Evolutionary conservation across 2,888 invertebrate genomes (phyloP), one percentile per base, ranked within the genome.

Genomic region (Cepaea hortensis): DNA sequence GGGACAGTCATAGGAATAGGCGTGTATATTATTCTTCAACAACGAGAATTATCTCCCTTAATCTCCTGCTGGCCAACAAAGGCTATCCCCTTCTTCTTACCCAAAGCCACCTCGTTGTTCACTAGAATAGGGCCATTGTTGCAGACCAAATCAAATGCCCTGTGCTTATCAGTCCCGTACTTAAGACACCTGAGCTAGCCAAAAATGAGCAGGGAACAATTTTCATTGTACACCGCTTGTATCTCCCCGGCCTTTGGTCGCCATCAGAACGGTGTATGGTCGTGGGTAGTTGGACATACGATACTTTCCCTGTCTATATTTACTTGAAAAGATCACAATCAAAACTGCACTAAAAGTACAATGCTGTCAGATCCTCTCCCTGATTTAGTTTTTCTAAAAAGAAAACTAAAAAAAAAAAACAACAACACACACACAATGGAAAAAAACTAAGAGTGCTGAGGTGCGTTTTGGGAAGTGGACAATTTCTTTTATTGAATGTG

Each of bases 31-130:
- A 18, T 81, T 81, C 68, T 70, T 3, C 23, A 2, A 68, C 18
- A 18, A 68, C n/a, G 72, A 6, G 4, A 13, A 55, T 9, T 82
- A 82, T 82, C 82, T 82, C 72, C 55, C 70, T 46, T 82, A 82
- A 82, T 82, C 82, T 82, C 35, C 35, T 82, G 73, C 13, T 55
- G 82, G 72, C 55, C 82, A 82, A 82, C 82, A 82, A 81, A 50
- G 20, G 23, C 18, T 18, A 50, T 20, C 46, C 4, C 82, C 61
- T 50, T 50, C 23, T 72, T 82, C 81, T 82, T 72, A 70, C n/a
- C 72, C 11, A 55, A 72, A 73, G 6, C 82, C 70, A 20, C 55
- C 18, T 23, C 20, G 55, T 61, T 7, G 13, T 82, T 18, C 46
- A 11, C 18, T 50, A 55, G 72, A 73, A 61, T 82, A 50, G 3